Evolutionary conservation across 2,888 invertebrate genomes (phyloP), one percentile per base, ranked within the genome.

Genomic region (Pardosa pseudoannulata): DNA sequence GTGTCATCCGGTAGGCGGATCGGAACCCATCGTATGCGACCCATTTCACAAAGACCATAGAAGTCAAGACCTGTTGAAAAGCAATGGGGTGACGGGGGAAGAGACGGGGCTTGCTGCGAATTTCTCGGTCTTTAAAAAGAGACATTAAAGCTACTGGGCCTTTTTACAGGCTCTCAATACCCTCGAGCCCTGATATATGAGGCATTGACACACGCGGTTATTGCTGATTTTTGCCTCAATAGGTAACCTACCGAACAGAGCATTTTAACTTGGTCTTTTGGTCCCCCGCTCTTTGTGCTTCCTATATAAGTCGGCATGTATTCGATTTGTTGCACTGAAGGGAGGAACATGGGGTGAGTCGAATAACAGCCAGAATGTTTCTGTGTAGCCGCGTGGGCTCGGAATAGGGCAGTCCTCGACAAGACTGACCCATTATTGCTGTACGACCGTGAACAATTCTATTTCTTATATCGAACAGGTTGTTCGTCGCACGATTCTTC

Each of bases 1-100:
- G 78, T 56, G 72, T 67, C 68, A 70, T 46, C 67, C 65, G 50
- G 65, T 85, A 72, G 73, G 78, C 72, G 72, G 46, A 64, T 62
- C 73, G 65, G 78, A 72, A 65, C 73, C 78, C 46, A 78, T 78
- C 78, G 78, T 78, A 73, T 79, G 31, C 78, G 83, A 68, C 46
- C 71, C 83, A 85, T 56, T 85, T 85, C 78, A 85, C 83, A 85
- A 85, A 85, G 78, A 85, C 83, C 83, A 85, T 85, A 62, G 78
- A 85, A 85, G 83, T 85, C 83, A 83, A 83, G 71, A 78, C 83
- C 83, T 85, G 83, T 85, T 85, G 83, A 78, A 70, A 46, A 41
- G 62, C 64, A 39, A 29, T 46, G n/a, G n/a, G 83, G 78, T 85
- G 83, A 78, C 62, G 64, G 62, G 62, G 41, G 41, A 29, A 56